phyloP scores from a whole-genome alignment of 2,888 invertebrate genomes.

The Scaptomyza flava region DNA sequence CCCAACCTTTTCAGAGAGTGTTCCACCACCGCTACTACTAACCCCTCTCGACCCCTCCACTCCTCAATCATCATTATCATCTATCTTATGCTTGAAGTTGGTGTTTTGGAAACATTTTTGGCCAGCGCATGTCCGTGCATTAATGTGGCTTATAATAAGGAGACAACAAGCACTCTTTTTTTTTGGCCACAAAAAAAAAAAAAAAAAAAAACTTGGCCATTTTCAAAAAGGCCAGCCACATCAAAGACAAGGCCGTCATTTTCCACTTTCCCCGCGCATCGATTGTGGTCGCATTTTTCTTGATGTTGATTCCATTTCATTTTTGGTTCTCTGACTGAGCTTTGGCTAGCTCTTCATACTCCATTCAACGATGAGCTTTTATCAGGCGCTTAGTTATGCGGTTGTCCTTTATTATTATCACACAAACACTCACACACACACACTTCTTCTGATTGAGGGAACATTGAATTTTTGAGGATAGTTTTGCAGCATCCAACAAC shows the following conservation, averaged over 20 bases:
- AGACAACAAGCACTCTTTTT: constrained; percentile 7
- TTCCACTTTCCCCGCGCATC: too few relatives aligned
- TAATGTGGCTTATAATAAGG: constrained; percentile 79
- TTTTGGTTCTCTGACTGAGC: constrained; percentile 10
- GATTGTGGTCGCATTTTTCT: constrained; percentile 73
- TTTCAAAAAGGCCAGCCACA: constrained; percentile 45
- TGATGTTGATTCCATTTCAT: constrained; percentile 63
- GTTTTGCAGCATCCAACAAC: constrained; percentile 1
- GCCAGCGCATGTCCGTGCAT: constrained; percentile 75
- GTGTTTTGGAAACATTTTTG: constrained; percentile 53
- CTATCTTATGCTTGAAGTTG: constrained; percentile 39
- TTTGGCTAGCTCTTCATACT: too few relatives aligned
- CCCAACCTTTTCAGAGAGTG: constrained; percentile 5
- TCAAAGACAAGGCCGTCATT: constrained; percentile 49
- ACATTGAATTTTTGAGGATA: constrained; percentile 40
- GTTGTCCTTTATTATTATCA: constrained; percentile 41
- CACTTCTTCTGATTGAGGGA: not conserved
- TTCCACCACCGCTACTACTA: constrained; percentile 2
- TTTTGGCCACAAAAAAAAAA: not conserved
- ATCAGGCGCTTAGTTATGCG: constrained; percentile 41
- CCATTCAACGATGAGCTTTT: too few relatives aligned
- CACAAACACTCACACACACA: constrained; percentile 8
- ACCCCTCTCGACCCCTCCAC: not conserved
- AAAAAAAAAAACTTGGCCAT: constrained; percentile 30
- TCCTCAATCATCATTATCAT: constrained; percentile 19